A percentile compares a stretch with the other conserved stretches of the same genome.
Conservation (phyloP, 2,113 vertebrate genomes). For the Aegotheles bennettii region DNA sequence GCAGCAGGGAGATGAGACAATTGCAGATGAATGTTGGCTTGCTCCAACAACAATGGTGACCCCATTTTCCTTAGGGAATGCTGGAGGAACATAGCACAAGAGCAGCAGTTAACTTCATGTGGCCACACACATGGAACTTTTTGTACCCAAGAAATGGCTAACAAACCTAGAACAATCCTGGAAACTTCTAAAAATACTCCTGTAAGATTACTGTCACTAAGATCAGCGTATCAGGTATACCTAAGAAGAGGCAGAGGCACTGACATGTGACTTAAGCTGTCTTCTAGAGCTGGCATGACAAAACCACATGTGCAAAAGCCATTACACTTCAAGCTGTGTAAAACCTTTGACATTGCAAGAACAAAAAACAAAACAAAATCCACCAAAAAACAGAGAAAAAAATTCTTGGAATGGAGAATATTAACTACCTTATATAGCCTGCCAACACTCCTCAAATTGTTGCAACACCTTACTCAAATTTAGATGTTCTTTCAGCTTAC, state of each 20-base stretch:
- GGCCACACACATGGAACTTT: not conserved
- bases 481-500: not conserved
- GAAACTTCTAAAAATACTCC: not conserved
- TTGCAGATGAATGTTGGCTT: constrained; percentile 5
- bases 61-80: not conserved
- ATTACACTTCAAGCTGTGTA: not conserved
- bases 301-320: not conserved
- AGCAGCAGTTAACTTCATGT: not conserved
- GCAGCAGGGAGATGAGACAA: not conserved
- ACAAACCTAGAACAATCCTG: not conserved
- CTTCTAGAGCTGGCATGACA: not conserved
- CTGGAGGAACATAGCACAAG: not conserved
- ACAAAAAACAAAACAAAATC: not conserved
- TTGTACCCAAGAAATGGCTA: not conserved
- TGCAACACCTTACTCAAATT: not conserved
- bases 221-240: not conserved
- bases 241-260: not conserved
- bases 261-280: not conserved
- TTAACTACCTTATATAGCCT: not conserved
- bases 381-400: not conserved
- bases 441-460: not conserved
- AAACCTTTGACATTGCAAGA: not conserved
- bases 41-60: not conserved
- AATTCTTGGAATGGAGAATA: not conserved
- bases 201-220: not conserved